These are phyloP conservation scores for Irena cyanogastra DNA, from an alignment of 2,113 vertebrate genomes.

Conservation along the genomic window DNA sequence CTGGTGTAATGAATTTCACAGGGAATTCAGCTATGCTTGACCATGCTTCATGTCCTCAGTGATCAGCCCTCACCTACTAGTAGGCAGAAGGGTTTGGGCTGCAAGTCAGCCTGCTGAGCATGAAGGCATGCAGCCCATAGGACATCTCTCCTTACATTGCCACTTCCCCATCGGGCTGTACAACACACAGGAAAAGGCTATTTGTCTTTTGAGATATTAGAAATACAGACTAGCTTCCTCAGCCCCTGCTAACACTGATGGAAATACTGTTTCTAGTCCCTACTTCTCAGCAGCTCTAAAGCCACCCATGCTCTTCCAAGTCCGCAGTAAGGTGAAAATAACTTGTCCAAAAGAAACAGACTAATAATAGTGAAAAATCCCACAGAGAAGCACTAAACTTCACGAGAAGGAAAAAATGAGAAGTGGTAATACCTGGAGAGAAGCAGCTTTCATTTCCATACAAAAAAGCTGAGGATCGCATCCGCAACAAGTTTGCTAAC, in stretches of 20 bases:
- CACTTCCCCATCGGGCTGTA: not conserved
- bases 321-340: not conserved
- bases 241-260: not conserved
- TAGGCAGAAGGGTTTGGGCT: not conserved
- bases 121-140: not conserved
- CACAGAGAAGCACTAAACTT: not conserved
- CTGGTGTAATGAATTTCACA: not conserved
- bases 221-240: not conserved
- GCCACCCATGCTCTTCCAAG: not conserved
- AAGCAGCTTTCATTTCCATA: not conserved
- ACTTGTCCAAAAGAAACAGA: not conserved
- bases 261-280: not conserved
- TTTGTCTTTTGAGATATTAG: not conserved
- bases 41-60: not conserved
- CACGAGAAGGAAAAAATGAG: not conserved
- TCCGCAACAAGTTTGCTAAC: not conserved
- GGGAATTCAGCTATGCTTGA: not conserved
- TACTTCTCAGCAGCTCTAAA: not conserved
- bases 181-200: not conserved
- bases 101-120: conserved; percentile 7
- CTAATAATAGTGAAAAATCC: not conserved
- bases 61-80: not conserved
- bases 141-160: not conserved
- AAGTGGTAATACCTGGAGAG: not conserved
- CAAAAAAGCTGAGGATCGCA: not conserved